Evolutionary conservation across 2,888 invertebrate genomes (phyloP), one percentile per base, ranked within the genome.

Genomic region (Mimas tiliae): DNA sequence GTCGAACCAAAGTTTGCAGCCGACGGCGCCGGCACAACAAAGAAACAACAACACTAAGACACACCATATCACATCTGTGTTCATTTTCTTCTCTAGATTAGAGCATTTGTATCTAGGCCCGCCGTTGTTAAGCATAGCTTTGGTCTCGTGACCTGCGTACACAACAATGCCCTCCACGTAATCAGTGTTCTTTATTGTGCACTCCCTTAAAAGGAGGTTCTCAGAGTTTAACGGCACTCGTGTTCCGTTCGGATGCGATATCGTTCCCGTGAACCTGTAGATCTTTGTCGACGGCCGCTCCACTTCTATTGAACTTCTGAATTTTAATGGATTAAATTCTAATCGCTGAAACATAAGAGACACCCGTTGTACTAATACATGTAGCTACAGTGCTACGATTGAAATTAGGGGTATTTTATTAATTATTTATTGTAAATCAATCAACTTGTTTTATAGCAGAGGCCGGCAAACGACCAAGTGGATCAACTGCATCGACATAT

Each of bases 71-170:
- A 99, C 97, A 91, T 99, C 98, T 76, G 97, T 96, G 91, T 99
- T 99, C 97, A 99, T 98, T 88, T 97, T 96, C 72, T 96, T 95
- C 89, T 99, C 99, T 77, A 99, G 94, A 72, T 96, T 96, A 65
- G 98, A 98, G 77, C 98, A 95, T 91, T 98, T 99, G 91, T 97
- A 98, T 58, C 98, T 95, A 68, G 98, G 98, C 53, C 98, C 98
- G 73, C 98, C 98, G 89, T 99, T 99, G 90, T 99, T 99, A 70
- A 99, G 95, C 98, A 99, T 98, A 19, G 99, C 98, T 92, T 99
- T 99, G 16, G 99, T 99, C 94, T 99, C 99, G 88, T 98, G 98
- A 68, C 99, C 97, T 73, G 98, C 98, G 94, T 99, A 99, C 65
- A 99, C 97, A 63, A 99, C 98, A 83, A 99, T 97, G 67, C 99